Evolutionary conservation across 1,140 invertebrate species (phyloP), one percentile per base, ranked within the genome.

Genomic region (Penaeus chinensis): DNA sequence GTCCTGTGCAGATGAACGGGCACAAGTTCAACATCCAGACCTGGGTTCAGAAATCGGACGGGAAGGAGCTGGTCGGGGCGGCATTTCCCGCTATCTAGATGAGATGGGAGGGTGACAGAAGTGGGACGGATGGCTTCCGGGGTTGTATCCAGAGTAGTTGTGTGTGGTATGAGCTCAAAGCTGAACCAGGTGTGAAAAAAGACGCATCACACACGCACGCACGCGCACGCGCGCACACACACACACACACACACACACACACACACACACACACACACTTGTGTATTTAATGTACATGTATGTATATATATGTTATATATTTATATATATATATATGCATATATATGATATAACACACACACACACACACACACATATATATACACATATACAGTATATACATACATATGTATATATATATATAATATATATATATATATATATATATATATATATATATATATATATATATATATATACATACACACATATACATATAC

Each of bases 41-140:
- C n/a, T 94, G 95, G 90, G 95, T 94, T 24, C 96, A 94, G 91
- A 93, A 93, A 90, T 96, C 96, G 90, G 92, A 94, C 37, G 95
- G 95, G 89, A 95, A 96, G 91, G 95, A 95, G 90, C 93, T 95
- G 82, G 95, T 97, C 90, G 96, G 96, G 89, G 96, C 95, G 90
- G 96, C 96, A 61, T 96, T 94, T 92, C 95, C 96, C 18, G 95
- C 96, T 90, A 95, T 96, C 91, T 89, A 83, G 60, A 2, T 0
- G 11, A 18, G 16, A 11, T 54, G 7, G 37, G 2, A 42, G 37
- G 37, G 7, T 42, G 37, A 32, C 32, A 3, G 37, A 42, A 42
- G 32, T 32, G 47, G 54, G 54, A 54, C 7, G 10, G 54, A 16
- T 54, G 16, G 5, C 16, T 54, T 13, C 54, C 10, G 10, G 11